These are phyloP conservation scores for Cepphus grylle DNA, from an alignment of 2,113 vertebrate species.

Conservation along the genomic window DNA sequence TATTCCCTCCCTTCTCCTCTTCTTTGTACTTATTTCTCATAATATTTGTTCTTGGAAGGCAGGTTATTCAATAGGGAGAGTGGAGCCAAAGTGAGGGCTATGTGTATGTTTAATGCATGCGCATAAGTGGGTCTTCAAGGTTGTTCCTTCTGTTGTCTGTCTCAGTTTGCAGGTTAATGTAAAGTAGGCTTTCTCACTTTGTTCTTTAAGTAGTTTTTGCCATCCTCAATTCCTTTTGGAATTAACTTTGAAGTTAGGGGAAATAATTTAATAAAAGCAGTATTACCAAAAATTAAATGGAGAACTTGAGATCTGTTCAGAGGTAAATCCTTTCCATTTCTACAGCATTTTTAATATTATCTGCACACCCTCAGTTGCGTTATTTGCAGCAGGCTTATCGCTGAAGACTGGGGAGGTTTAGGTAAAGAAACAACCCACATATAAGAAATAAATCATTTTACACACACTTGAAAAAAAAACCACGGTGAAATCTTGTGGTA, in stretches of 20 bases:
- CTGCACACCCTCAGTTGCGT: background rate
- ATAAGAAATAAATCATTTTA: constrained; percentile 39
- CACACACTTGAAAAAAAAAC: background rate
- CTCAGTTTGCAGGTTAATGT: constrained; percentile 4
- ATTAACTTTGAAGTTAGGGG: constrained; percentile 5
- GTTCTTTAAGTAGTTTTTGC: constrained; percentile 11
- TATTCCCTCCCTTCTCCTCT: background rate
- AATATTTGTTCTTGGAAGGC: background rate
- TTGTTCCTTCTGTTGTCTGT: background rate
- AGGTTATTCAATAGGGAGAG: background rate
- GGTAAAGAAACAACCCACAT: constrained; percentile 1
- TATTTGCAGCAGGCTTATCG: constrained; percentile 27
- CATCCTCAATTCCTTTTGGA: background rate
- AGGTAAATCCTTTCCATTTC: constrained; percentile 37
- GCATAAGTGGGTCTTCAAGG: background rate
- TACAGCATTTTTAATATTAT: background rate
- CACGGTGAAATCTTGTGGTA: background rate
- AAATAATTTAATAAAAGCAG: constrained; percentile 30
- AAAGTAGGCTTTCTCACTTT: constrained; percentile 11
- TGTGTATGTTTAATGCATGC: background rate
- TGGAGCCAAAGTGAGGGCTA: background rate
- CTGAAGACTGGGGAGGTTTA: constrained; percentile 4
- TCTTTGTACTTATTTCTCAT: background rate
- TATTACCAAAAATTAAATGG: background rate
- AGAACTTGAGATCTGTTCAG: background rate